Base-by-base conservation (phyloP, 1,140 invertebrate genomes). In the Homalodisca vitripennis region DNA sequence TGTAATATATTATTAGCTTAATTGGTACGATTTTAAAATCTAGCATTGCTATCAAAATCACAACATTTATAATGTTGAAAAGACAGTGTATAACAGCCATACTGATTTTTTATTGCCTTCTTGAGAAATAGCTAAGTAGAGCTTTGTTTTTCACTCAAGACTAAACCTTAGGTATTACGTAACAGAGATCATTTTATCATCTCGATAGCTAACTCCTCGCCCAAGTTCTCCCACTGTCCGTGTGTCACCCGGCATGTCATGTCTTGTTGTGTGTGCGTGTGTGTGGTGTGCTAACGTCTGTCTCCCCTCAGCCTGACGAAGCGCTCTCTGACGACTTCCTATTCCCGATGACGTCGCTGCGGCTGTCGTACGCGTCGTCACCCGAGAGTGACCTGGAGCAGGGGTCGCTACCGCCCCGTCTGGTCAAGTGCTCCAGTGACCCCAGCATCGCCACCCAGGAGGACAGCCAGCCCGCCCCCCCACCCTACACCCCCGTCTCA, bases 281-380 rank as follows among this genome's bases (percentile, higher is more conserved):
- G 32, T 77, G 72, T 79, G 79, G 17, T 79, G 71, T 75, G 78
- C 75, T 78, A 73, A 78, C 70, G 71, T 70, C 46, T 75, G 73
- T 80, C 78, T 80, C 79, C 73, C 78, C 75, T 27, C 76, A 90
- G 88, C 88, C 88, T 76, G 88, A 92, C 81, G 91, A 93, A 84
- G 90, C 90, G 81, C 84, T 93, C 80, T 92, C 91, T 75, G 91
- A 93, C 85, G 95, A 99, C 86, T 96, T 98, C 88, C 89, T 98
- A 77, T 98, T 98, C 85, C 96, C 96, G 76, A 97, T 98, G 94
- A 94, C 94, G 73, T 93, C 92, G 81, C 80, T 84, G 68, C 90
- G 95, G 77, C 84, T 97, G 72, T 97, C 95, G 77, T 98, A 97
- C 83, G 95, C 94, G 72, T 96, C 93, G 75, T 96, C 94, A 77